These are phyloP conservation scores for Thalassoma bifasciatum DNA, from an alignment of 2,113 vertebrate species.

Conservation along the genomic window DNA sequence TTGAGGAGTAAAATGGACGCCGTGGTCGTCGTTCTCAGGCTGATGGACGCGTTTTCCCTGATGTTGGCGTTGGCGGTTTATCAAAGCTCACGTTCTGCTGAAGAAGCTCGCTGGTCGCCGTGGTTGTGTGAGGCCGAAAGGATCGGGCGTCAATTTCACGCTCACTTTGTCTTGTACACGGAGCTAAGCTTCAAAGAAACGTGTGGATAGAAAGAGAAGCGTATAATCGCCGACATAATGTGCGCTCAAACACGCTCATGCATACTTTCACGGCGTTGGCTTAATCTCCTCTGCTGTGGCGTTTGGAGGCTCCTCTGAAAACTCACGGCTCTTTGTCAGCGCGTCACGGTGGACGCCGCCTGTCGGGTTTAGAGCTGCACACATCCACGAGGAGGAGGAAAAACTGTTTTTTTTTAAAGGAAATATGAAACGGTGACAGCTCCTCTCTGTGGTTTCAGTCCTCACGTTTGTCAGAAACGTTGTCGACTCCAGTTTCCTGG, in stretches of 20 bases:
- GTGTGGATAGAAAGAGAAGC: slow-evolving; percentile 59
- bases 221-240: slow-evolving; percentile 70
- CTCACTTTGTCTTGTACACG: slow-evolving; percentile 69
- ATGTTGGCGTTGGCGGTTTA: too few species aligned
- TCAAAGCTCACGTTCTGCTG: too few species aligned
- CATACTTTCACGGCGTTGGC: slow-evolving; percentile 48
- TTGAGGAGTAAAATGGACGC: too few species aligned
- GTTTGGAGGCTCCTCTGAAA: slow-evolving; percentile 30
- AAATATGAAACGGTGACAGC: too few species aligned
- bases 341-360: slow-evolving; percentile 26
- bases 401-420: too few species aligned
- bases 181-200: slow-evolving; percentile 77
- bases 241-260: slow-evolving; percentile 62
- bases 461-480: too few species aligned
- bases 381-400: neutral
- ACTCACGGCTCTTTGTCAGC: slow-evolving; percentile 18
- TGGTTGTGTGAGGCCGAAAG: slow-evolving; percentile 35
- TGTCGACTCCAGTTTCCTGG: too few species aligned
- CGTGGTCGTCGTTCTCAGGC: too few species aligned
- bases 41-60: too few species aligned
- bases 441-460: too few species aligned
- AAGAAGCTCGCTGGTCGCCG: slow-evolving; percentile 43
- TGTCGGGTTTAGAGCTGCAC: neutral
- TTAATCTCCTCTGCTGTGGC: slow-evolving; percentile 65
- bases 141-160: slow-evolving; percentile 72